Conservation (phyloP, 1,140 invertebrate genomes). For the Drosophila arawakana region DNA sequence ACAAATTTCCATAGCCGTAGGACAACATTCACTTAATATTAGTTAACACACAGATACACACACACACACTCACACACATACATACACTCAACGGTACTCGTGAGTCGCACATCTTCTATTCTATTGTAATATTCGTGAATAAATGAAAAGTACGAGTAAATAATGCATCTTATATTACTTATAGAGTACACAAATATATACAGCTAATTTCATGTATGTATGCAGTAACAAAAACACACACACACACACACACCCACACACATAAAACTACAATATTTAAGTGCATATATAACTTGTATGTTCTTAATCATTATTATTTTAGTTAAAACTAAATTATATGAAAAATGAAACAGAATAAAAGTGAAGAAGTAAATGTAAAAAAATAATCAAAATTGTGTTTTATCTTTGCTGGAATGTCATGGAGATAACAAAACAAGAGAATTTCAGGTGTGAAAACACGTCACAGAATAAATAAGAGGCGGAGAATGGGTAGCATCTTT, state of each 20-base stretch:
- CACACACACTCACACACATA: constrained; percentile 17
- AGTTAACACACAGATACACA: constrained; percentile 34
- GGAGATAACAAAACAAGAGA: background rate
- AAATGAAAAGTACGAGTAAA: constrained; percentile 58
- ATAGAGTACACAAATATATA: constrained; percentile 26
- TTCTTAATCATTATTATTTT: constrained; percentile 71
- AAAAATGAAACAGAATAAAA: constrained; percentile 57
- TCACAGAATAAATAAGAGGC: background rate
- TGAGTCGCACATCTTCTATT: constrained; percentile 34
- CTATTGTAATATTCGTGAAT: constrained; percentile 65
- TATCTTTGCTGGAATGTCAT: constrained; percentile 6
- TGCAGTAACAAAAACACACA: constrained; percentile 32
- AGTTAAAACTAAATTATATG: constrained; percentile 72
- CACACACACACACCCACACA: constrained; percentile 19
- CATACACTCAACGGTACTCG: constrained; percentile 42
- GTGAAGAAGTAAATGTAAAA: constrained; percentile 54
- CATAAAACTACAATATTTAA: constrained; percentile 47
- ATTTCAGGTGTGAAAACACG: background rate
- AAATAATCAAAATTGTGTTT: constrained; percentile 28
- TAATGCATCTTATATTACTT: constrained; percentile 65
- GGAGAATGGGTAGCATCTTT: background rate
- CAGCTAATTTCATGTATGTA: constrained; percentile 64
- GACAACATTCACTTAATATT: constrained; percentile 60
- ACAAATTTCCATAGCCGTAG: constrained; percentile 81
- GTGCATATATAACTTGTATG: constrained; percentile 65